phyloP scores from a whole-genome alignment of 2,797 vertebrate genomes.

The Periparus ater region DNA sequence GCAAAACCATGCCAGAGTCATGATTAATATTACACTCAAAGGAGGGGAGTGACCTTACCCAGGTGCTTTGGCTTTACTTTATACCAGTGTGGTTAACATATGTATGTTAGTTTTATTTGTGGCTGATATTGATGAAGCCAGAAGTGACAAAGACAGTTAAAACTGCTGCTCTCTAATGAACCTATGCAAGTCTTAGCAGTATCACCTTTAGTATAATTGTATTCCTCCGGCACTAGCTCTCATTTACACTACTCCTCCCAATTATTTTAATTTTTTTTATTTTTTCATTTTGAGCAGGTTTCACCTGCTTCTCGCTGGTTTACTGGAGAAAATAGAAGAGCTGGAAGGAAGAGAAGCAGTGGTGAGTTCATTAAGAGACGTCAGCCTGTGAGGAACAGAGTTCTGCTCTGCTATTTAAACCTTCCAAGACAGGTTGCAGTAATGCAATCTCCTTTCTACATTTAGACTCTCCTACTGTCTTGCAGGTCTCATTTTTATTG shows the following conservation, averaged over 20 bases:
- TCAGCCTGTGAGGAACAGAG: neutral
- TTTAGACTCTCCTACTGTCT: neutral
- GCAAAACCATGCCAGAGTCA: neutral
- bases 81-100: neutral
- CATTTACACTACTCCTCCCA: neutral
- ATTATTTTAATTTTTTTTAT: neutral
- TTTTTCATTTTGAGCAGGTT: neutral
- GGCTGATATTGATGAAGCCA: neutral
- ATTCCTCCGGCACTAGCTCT: neutral
- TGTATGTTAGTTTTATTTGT: neutral
- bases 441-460: constrained; percentile 24
- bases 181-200: neutral
- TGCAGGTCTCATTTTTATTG: constrained; percentile 32
- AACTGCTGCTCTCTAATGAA: neutral
- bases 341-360: neutral
- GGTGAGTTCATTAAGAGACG: neutral
- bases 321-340: neutral
- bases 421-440: constrained; percentile 11
- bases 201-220: neutral
- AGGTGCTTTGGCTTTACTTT: neutral
- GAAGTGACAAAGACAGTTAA: neutral
- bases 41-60: neutral
- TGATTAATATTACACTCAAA: neutral
- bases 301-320: neutral
- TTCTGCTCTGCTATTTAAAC: neutral